Base-by-base conservation (phyloP, 2,797 vertebrate genomes). In the Cyprinodon diabolis region DNA sequence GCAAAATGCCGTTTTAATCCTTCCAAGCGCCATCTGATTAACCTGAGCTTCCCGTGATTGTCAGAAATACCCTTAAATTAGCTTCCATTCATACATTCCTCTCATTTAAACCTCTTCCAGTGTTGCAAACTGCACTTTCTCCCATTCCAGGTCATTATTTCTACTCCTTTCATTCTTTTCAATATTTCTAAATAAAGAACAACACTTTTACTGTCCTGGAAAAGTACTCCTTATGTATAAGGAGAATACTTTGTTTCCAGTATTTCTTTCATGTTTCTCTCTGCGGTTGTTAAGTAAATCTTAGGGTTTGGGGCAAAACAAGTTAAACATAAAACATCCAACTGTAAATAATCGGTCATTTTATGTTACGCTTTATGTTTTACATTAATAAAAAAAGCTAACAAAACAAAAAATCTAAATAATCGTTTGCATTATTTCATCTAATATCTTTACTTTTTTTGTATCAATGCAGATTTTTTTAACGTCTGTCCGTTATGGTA, bases 21-120 rank as follows among this genome's bases (percentile, higher is more conserved):
- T 35, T 62, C 55, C n/a, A 30, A 35, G 3, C 3, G 72, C 66
- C 37, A 63, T 47, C 49, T 58, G 62, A 74, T 56, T 19, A 55
- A 47, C 58, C 47, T 5, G 57, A 58, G 25, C 10, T 8, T 43
- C 67, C 37, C 35, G 12, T 72, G 40, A 40, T 48, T 52, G 48
- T 58, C 57, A 45, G 25, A 21, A 63, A 77, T 21, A 15, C 21
- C n/a, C 37, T 21, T 47, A 47, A 0, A 23, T 57, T 70, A 6
- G 43, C 5, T 51, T 49, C 12, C 70, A 76, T 55, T 66, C 63
- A 68, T 58, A 43, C 12, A 51, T 72, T 52, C 60, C 51, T 69
- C 45, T 19, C 8, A n/a, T 0, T 58, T 0, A 45, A n/a, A 12
- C 21, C 21, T n/a, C n/a, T 63, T 23, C 40, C 40, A 12, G 43